Evolutionary conservation across 2,113 vertebrate genomes (phyloP), one percentile per base, ranked within the genome.

Genomic region (Neofelis nebulosa): DNA sequence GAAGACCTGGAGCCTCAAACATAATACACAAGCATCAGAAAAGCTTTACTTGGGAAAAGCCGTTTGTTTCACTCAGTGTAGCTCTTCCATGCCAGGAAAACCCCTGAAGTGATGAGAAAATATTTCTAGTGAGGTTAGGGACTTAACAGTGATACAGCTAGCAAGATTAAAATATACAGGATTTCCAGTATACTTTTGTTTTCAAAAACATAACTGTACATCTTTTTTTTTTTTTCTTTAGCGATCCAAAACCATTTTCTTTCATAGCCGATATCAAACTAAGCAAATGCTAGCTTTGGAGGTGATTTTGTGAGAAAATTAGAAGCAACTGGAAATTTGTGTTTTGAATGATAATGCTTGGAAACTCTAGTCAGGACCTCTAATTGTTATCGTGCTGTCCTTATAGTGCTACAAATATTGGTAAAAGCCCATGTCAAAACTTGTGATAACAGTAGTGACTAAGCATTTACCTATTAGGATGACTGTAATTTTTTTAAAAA

Each of bases 41-140:
- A 89, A 85, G 31, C 57, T 97, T 91, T 92, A 61, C 68, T 89
- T 97, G 69, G 65, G 38, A 92, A 94, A 76, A 41, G n/a, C 66
- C 2, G 0, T 92, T 88, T 91, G 31, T 78, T 33, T 96, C 29
- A 31, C 50, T 52, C 78, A 90, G 23, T 69, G 25, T 66, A 52
- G 41, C 29, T 92, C 27, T 92, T 92, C 83, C 36, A 50, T 96
- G 31, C 36, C 36, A 74, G 10, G 71, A 85, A 87, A 89, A 84
- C 4, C 7, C 73, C 52, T 0, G 31, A 83, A 63, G 25, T 93
- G 23, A 73, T 81, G 50, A 78, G 33, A 85, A 96, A 86, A 45
- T 79, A 50, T 79, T 92, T 92, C 71, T 83, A 21, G 18, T 50
- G 85, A 76, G 79, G 63, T 57, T 31, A 66, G 79, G 74, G 33